These are phyloP conservation scores for Maniola hyperantus DNA, from an alignment of 2,888 invertebrate species.

Conservation along the genomic window DNA sequence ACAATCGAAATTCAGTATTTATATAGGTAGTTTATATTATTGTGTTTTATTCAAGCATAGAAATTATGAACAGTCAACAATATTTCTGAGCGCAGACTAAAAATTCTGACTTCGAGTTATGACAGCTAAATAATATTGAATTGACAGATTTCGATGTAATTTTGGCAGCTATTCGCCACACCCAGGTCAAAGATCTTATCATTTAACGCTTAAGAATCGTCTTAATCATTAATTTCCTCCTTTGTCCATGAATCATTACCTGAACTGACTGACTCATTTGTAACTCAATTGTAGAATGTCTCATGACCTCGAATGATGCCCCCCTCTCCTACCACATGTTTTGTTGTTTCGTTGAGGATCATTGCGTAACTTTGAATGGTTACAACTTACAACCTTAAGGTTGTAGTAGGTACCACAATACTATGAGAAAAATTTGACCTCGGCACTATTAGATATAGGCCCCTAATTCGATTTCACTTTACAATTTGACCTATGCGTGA, in stretches of 20 bases:
- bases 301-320: constrained; percentile 31
- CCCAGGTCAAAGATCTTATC: constrained; percentile 35
- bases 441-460: constrained; percentile 32
- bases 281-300: constrained; percentile 36
- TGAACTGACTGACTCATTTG: constrained; percentile 33
- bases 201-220: constrained; percentile 29
- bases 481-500: constrained; percentile 22
- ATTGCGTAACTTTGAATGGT: constrained; percentile 27
- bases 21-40: background rate
- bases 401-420: constrained; percentile 20
- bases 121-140: background rate
- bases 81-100: too few relatives aligned
- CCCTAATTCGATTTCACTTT: constrained; percentile 31
- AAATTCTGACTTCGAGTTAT: background rate
- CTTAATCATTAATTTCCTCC: constrained; percentile 37
- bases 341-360: constrained; percentile 25
- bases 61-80: background rate
- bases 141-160: background rate
- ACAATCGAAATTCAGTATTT: constrained; percentile 16
- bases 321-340: constrained; percentile 24
- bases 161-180: constrained; percentile 20
- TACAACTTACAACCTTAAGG: constrained; percentile 26
- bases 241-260: constrained; percentile 38
- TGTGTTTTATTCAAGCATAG: background rate
- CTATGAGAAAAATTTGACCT: constrained; percentile 42